These are phyloP conservation scores for Brachionus asplanchnoidis DNA, from an alignment of 1,140 invertebrate genomes.

Conservation along the genomic window DNA sequence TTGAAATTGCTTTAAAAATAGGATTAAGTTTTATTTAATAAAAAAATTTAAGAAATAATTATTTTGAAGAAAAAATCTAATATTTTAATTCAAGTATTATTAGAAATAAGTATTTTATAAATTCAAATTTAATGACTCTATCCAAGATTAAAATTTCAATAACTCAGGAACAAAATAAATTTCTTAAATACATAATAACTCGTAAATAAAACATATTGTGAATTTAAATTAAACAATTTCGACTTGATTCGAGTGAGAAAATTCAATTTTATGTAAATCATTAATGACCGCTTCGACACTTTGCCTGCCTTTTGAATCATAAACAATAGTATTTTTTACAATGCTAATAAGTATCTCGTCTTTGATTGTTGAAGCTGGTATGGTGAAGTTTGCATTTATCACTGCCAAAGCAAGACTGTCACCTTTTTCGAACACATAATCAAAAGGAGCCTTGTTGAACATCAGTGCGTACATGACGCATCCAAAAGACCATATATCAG, in stretches of 20 bases:
- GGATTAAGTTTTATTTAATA: no score
- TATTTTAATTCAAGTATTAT: not conserved
- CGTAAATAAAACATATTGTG: not conserved
- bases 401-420: constrained; percentile 36
- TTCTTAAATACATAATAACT: not conserved
- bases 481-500: constrained; percentile 75
- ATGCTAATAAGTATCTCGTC: not conserved
- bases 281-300: not conserved
- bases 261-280: constrained; percentile 11
- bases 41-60: no score
- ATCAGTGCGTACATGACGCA: constrained; percentile 71
- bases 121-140: not conserved
- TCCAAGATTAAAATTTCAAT: not conserved
- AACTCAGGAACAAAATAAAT: not conserved
- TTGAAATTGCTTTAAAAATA: no score
- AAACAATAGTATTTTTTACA: not conserved
- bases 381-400: not conserved
- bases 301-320: not conserved
- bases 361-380: not conserved
- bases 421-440: constrained; percentile 37
- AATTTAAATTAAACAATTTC: constrained; percentile 22
- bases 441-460: constrained; percentile 36
- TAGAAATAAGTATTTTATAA: not conserved
- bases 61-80: no score
- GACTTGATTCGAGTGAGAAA: not conserved